Evolutionary conservation across 1,140 invertebrate species (phyloP).

Genomic region (Linepithema humile): DNA sequence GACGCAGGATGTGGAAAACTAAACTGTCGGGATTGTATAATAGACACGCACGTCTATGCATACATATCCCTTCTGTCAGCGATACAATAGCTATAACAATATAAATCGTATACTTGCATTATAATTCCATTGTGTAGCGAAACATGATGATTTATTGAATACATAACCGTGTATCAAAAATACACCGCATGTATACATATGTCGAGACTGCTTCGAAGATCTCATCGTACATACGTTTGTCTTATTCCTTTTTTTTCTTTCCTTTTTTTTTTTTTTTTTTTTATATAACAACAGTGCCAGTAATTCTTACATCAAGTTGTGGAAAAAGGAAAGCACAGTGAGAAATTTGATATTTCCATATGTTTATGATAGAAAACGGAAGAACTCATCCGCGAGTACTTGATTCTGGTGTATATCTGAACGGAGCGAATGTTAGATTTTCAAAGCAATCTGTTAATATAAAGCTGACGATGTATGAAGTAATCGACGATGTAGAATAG

Average conservation of each 20-base stretch:
- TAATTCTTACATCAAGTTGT: constrained; percentile 57
- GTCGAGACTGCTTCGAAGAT: constrained; percentile 75
- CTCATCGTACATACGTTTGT: constrained; percentile 65
- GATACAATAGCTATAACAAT: constrained; percentile 61
- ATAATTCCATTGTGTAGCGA: constrained; percentile 76
- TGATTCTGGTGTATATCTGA: constrained; percentile 28
- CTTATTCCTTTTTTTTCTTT: constrained; percentile 29
- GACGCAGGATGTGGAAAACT: constrained; percentile 31
- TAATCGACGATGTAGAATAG: constrained; percentile 75
- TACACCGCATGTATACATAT: constrained; percentile 61
- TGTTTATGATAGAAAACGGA: neutral
- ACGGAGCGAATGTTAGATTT: constrained; percentile 70
- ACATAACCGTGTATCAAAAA: constrained; percentile 76
- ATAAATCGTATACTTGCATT: constrained; percentile 72
- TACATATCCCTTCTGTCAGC: constrained; percentile 20
- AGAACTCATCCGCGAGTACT: neutral
- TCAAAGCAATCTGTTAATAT: constrained; percentile 77
- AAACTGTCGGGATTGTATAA: constrained; percentile 43
- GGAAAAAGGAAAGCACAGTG: constrained; percentile 25
- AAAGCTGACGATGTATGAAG: constrained; percentile 69
- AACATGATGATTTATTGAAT: constrained; percentile 75
- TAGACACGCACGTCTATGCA: constrained; percentile 42
- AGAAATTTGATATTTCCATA: constrained; percentile 55
- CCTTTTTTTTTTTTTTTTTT: constrained; percentile 53
- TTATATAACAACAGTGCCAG: constrained; percentile 56